Evolutionary conservation across 2,113 vertebrate species (phyloP).

Genomic region (Lathamus discolor): DNA sequence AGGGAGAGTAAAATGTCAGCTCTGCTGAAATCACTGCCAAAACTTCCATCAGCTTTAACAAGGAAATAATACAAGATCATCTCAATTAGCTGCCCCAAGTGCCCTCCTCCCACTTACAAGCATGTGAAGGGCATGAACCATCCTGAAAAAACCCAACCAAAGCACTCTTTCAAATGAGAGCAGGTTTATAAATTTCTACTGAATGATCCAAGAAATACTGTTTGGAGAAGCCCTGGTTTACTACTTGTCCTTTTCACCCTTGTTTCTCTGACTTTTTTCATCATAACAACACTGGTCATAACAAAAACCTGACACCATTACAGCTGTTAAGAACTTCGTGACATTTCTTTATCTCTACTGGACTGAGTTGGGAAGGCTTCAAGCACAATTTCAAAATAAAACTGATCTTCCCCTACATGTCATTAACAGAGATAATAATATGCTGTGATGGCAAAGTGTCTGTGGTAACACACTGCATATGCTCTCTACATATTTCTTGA

Average conservation of each 20-base stretch:
- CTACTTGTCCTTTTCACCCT: neutral
- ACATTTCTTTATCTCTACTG: neutral
- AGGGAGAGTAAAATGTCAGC: neutral
- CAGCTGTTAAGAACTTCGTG: neutral
- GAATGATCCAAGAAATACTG: neutral
- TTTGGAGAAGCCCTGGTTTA: neutral
- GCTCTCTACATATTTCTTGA: neutral
- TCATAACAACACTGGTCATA: neutral
- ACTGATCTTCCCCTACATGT: neutral
- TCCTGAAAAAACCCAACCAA: neutral
- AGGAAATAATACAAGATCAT: neutral
- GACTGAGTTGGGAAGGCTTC: neutral
- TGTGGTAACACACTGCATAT: neutral
- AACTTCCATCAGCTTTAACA: neutral
- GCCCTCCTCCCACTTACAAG: neutral
- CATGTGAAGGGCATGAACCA: neutral
- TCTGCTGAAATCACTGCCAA: neutral
- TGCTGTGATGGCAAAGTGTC: neutral
- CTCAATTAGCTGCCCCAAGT: neutral
- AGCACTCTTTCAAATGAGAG: neutral
- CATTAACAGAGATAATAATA: neutral
- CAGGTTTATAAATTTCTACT: neutral
- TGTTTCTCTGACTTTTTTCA: neutral
- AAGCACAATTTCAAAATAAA: neutral
- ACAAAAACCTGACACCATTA: neutral